phyloP scores from a whole-genome alignment of 2,797 vertebrate genomes.

The Silurus lanzhouensis region DNA sequence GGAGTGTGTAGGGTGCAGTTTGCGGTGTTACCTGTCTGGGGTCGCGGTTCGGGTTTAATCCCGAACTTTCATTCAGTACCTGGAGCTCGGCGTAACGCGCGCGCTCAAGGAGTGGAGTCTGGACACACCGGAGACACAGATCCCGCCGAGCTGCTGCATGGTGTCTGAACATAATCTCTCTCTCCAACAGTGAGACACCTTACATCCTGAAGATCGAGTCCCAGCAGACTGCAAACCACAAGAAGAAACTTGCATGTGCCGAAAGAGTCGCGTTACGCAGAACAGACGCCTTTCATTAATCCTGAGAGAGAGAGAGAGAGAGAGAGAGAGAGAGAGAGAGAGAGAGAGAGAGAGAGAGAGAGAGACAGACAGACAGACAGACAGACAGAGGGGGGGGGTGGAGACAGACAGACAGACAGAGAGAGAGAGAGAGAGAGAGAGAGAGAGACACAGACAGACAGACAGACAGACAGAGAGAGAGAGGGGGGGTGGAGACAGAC shows the following conservation, averaged over 20 bases:
- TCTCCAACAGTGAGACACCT: not conserved
- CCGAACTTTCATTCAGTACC: slow-evolving; percentile 5
- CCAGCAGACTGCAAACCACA: not conserved
- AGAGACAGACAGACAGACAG: not conserved
- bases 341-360: not conserved
- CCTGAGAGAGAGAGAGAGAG: slow-evolving; percentile 4
- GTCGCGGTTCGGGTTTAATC: not conserved
- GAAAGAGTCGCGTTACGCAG: not conserved
- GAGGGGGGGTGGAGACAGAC: no score
- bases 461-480: not conserved
- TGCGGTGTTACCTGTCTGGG: slow-evolving; percentile 2
- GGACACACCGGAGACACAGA: slow-evolving; percentile 1
- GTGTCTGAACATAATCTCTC: not conserved
- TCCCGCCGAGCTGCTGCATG: slow-evolving; percentile 6
- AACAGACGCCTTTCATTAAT: not conserved
- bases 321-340: slow-evolving; percentile 4
- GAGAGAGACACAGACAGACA: no score
- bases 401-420: no score
- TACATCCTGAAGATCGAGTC: not conserved
- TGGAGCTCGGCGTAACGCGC: slow-evolving; percentile 4
- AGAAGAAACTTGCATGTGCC: not conserved
- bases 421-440: no score
- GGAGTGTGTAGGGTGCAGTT: not conserved
- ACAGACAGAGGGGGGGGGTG: no score
- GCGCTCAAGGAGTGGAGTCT: not conserved